Evolutionary conservation across 2,888 invertebrate species (phyloP).

Genomic region (Lamellibrachia columna): DNA sequence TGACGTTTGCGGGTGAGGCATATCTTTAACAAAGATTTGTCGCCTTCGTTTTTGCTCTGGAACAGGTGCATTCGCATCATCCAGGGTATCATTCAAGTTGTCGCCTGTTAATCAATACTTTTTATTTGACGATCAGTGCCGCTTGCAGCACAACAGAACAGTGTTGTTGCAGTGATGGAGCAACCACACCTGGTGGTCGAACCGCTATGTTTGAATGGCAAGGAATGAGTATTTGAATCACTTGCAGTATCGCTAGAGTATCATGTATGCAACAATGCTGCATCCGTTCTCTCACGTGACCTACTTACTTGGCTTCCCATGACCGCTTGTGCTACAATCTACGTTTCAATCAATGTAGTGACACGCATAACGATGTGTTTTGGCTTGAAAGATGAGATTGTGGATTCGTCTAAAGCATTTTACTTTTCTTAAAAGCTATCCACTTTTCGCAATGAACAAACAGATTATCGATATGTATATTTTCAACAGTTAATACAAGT

Average conservation of each 20-base stretch:
- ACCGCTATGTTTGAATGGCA: background rate
- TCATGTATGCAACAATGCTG: background rate
- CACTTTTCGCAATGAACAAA: too few relatives aligned
- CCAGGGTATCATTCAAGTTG: background rate
- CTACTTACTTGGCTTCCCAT: too few relatives aligned
- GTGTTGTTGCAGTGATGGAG: background rate
- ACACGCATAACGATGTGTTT: too few relatives aligned
- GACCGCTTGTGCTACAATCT: too few relatives aligned
- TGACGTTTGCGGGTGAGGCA: background rate
- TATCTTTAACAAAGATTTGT: background rate
- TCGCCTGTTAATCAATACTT: background rate
- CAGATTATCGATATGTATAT: too few relatives aligned
- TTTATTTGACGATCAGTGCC: background rate
- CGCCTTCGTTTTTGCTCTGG: conserved; percentile 1
- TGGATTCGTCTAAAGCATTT: too few relatives aligned
- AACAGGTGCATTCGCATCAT: background rate
- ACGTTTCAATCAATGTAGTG: too few relatives aligned
- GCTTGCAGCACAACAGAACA: background rate
- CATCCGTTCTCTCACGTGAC: too few relatives aligned
- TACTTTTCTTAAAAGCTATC: too few relatives aligned
- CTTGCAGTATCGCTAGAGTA: background rate
- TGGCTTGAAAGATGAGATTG: too few relatives aligned
- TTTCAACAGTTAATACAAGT: too few relatives aligned
- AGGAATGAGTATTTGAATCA: background rate
- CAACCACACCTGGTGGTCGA: background rate